phyloP scores from a whole-genome alignment of 1,140 invertebrate species.

The Drosophila bipectinata region DNA sequence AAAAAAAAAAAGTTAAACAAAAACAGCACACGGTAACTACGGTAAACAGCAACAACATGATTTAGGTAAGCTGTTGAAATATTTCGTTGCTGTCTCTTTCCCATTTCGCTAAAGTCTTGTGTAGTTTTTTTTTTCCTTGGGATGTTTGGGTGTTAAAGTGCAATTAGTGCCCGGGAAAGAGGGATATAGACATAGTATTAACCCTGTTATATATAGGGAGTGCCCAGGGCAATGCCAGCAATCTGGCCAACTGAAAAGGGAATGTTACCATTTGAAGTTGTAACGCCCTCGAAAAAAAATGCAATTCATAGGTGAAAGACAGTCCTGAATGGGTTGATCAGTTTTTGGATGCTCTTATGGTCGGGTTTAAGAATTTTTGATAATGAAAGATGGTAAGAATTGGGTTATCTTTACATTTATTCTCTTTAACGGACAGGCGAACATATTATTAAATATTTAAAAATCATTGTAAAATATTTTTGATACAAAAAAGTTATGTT shows the following conservation, averaged over 20 bases:
- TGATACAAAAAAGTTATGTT: too few relatives aligned
- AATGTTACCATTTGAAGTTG: slow-evolving; percentile 7
- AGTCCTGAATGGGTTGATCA: neutral
- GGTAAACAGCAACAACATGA: slow-evolving; percentile 44
- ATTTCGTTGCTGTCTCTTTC: slow-evolving; percentile 45
- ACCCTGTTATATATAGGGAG: neutral
- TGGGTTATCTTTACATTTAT: neutral
- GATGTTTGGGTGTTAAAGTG: slow-evolving; percentile 61
- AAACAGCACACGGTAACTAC: neutral
- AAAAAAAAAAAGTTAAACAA: slow-evolving; percentile 34
- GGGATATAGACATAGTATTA: slow-evolving; percentile 1
- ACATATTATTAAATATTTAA: neutral
- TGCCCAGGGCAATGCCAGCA: neutral
- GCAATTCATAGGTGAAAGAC: slow-evolving; percentile 12
- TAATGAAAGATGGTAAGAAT: too few relatives aligned
- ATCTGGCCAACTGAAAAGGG: slow-evolving; percentile 5
- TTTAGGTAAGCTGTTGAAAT: slow-evolving; percentile 65
- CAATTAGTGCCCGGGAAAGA: slow-evolving; percentile 58
- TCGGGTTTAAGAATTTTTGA: neutral
- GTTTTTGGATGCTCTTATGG: neutral
- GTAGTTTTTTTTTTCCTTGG: neutral
- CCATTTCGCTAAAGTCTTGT: slow-evolving; percentile 16
- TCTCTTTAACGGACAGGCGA: neutral
- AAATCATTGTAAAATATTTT: too few relatives aligned
- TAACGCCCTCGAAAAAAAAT: slow-evolving; percentile 17